Evolutionary conservation across 2,888 invertebrate genomes (phyloP).

Genomic region (Tenthredo livida): DNA sequence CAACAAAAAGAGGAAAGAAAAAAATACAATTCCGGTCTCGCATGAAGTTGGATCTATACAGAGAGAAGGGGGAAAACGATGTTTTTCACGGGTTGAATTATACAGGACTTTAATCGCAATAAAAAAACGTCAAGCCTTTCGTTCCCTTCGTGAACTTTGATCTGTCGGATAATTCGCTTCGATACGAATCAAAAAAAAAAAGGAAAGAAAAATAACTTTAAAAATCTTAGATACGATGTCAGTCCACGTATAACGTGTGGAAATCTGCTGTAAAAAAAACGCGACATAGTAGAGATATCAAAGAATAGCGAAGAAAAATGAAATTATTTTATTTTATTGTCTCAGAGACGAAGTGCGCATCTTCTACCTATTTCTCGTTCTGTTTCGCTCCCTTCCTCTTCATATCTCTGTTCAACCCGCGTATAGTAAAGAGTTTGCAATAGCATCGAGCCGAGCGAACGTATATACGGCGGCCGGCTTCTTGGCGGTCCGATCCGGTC

Average conservation of each 20-base stretch:
- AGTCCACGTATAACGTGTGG: too few species aligned
- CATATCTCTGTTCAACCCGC: constrained; percentile 8
- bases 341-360: background rate
- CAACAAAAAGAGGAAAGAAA: background rate
- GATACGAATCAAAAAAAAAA: background rate
- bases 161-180: background rate
- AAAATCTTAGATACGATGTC: too few species aligned
- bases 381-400: constrained; percentile 12
- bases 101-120: background rate
- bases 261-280: background rate
- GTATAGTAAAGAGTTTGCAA: constrained; percentile 24
- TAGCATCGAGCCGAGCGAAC: background rate
- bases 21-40: background rate
- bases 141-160: constrained; percentile 14
- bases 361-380: background rate
- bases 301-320: background rate
- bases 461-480: too few species aligned
- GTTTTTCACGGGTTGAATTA: background rate
- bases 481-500: constrained; percentile 45
- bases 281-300: background rate
- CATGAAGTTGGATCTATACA: background rate
- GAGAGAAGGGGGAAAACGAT: constrained; percentile 7
- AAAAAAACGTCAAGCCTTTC: constrained; percentile 1
- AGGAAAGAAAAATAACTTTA: background rate
- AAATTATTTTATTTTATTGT: background rate